phyloP scores from a whole-genome alignment of 2,797 vertebrate genomes.

The Lagocephalus sceleratus region DNA sequence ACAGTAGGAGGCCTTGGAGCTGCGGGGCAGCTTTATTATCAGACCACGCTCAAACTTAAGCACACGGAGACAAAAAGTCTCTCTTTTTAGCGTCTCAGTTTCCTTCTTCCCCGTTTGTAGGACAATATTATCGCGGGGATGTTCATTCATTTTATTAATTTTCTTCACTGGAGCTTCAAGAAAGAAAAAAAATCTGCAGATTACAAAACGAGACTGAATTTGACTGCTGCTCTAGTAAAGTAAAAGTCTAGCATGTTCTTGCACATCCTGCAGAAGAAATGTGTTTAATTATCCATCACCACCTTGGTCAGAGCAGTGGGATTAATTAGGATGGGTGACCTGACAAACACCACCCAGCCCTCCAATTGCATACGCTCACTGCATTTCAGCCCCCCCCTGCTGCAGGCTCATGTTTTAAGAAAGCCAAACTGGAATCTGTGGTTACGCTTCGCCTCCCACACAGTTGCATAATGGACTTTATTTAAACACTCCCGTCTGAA shows the following conservation, averaged over 20 bases:
- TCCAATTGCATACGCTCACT: constrained; percentile 12
- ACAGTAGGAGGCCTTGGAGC: constrained; percentile 44
- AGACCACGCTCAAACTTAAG: constrained; percentile 7
- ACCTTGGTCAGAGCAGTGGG: constrained; percentile 30
- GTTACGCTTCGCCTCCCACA: constrained; percentile 38
- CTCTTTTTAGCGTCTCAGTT: too few relatives aligned
- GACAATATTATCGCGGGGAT: too few relatives aligned
- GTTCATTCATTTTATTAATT: too few relatives aligned
- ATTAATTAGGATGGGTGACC: constrained; percentile 33
- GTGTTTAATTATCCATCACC: constrained; percentile 58
- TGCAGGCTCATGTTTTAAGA: constrained; percentile 1
- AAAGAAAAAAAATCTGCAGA: background rate
- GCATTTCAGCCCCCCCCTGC: too few relatives aligned
- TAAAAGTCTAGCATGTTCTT: background rate
- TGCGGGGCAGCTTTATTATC: constrained; percentile 21
- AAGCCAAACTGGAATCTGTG: constrained; percentile 18
- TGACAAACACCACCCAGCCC: constrained; percentile 38
- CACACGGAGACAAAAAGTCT: background rate
- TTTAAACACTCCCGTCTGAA: constrained; percentile 24
- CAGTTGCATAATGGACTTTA: constrained; percentile 3
- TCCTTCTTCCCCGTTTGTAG: too few relatives aligned
- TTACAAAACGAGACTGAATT: background rate
- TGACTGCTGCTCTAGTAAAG: background rate
- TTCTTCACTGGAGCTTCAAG: background rate
- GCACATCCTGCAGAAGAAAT: constrained; percentile 39